Conservation (phyloP, 1,140 invertebrate species). For the Glomeris maerens region DNA sequence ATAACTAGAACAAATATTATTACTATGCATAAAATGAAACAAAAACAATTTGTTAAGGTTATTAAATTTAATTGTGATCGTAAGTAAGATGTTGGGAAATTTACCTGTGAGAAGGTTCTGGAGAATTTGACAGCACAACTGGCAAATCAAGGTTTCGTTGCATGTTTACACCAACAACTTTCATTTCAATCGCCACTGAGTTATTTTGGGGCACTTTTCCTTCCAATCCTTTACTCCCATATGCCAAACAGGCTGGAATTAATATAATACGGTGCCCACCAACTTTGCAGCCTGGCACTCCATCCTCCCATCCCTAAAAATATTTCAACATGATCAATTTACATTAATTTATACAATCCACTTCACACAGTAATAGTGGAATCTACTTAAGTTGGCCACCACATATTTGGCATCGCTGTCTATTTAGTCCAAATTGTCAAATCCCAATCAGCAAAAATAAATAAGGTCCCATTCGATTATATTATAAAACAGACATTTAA, state of each 20-base stretch:
- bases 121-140: background rate
- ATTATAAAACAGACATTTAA: too few species aligned
- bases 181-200: conserved; percentile 31
- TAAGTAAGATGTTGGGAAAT: background rate
- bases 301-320: conserved; percentile 30
- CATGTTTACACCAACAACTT: conserved; percentile 25
- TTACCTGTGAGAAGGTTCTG: background rate
- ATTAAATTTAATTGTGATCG: background rate
- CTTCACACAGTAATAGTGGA: too few species aligned
- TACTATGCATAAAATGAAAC: too few species aligned
- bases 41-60: background rate
- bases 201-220: conserved; percentile 27
- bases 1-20: conserved; percentile 24
- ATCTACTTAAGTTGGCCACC: too few species aligned
- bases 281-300: conserved; percentile 31
- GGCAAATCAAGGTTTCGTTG: conserved; percentile 7
- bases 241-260: conserved; percentile 29
- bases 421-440: too few species aligned
- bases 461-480: too few species aligned
- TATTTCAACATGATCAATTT: too few species aligned
- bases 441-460: too few species aligned
- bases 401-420: too few species aligned
- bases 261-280: conserved; percentile 28
- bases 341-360: too few species aligned
- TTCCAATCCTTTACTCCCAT: conserved; percentile 26